Evolutionary conservation across 2,888 invertebrate genomes (phyloP), one percentile per base, ranked within the genome.

Genomic region (Parnassius glacialis): DNA sequence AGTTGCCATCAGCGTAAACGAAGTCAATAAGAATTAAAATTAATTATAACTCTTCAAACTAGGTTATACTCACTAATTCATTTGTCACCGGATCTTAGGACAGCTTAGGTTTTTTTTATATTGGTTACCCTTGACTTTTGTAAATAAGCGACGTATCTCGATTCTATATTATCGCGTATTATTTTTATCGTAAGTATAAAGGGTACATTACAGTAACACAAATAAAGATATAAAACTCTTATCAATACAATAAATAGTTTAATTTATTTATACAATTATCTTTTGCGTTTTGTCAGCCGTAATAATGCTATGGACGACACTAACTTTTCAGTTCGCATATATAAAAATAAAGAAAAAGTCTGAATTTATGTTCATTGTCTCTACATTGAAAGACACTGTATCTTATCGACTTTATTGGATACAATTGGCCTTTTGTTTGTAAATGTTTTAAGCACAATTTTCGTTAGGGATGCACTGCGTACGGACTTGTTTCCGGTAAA

Each of bases 381-480:
- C 67, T 63, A 65, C 65, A 68, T 71, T 73, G 73, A 76, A 72
- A 81, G 84, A 80, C 79, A 73, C 74, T 78, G 75, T 78, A 75
- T 78, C 76, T 80, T 80, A 83, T 85, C 79, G 78, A 81, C 84
- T 83, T 82, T 83, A 85, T 83, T 83, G 82, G 80, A 72, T 76
- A 78, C 80, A 80, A 86, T 84, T 80, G 77, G 74, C 74, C 79
- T 79, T 82, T 87, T 87, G 87, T 87, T 81, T 87, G 87, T 80
- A 85, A 87, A 87, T 87, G 69, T 75, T 74, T 71, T 71, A 69
- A 78, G 61, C 45, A 44, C 55, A 62, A 63, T 50, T 63, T 50
- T 43, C 61, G 55, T 48, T 61, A 55, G 41, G 53, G 52, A 53
- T 56, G 57, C 48, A 41, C 53, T 41, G 11, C 11, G n/a, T 12